Evolutionary conservation across 2,888 invertebrate species (phyloP).

Genomic region (Atethmia centrago): DNA sequence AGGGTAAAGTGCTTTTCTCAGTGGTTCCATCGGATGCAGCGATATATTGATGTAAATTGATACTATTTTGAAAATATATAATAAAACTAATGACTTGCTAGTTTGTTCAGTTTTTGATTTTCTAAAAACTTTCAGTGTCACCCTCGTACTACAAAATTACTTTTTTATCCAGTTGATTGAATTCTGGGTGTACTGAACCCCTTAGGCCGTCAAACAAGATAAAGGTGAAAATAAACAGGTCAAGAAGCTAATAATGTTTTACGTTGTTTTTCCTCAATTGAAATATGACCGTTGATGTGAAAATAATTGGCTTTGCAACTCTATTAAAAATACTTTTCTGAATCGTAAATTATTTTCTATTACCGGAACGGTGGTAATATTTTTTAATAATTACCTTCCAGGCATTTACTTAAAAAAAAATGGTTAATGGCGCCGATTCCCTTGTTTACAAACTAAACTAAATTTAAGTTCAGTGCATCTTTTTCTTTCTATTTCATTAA

Average conservation of each 20-base stretch:
- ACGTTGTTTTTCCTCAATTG: slow-evolving; percentile 49
- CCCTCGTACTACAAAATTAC: neutral
- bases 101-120: too few relatives aligned
- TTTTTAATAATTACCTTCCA: slow-evolving; percentile 38
- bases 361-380: slow-evolving; percentile 27
- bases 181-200: neutral
- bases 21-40: too few relatives aligned
- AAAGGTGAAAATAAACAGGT: slow-evolving; percentile 20
- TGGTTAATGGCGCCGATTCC: too few relatives aligned
- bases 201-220: neutral
- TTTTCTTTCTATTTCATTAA: too few relatives aligned
- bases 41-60: too few relatives aligned
- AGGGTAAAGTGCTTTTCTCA: too few relatives aligned
- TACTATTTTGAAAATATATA: too few relatives aligned
- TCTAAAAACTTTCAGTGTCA: too few relatives aligned
- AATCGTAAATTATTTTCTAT: slow-evolving; percentile 46
- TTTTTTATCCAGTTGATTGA: neutral
- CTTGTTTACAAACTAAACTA: too few relatives aligned
- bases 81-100: too few relatives aligned
- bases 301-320: slow-evolving; percentile 54
- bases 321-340: slow-evolving; percentile 49
- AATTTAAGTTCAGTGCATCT: too few relatives aligned
- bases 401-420: slow-evolving; percentile 19
- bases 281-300: slow-evolving; percentile 46
- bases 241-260: slow-evolving; percentile 4